These are phyloP conservation scores for Phycodurus eques DNA, from an alignment of 2,113 vertebrate genomes.

Conservation along the genomic window DNA sequence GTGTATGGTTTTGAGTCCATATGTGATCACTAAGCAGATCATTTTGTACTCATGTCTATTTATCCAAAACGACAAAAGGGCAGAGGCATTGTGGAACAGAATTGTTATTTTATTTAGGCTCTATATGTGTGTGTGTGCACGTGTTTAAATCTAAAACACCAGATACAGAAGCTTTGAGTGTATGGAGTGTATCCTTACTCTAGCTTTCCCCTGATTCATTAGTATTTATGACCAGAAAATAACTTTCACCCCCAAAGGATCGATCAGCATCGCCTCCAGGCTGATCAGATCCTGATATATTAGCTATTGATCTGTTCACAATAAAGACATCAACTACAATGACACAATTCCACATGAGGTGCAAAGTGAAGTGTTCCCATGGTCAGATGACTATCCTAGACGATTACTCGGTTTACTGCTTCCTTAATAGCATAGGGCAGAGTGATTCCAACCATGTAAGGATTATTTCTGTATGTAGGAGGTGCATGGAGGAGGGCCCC, in stretches of 20 bases:
- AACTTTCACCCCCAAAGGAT: conserved; percentile 41
- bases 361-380: conserved; percentile 44
- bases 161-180: not conserved
- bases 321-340: conserved; percentile 65
- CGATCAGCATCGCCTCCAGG: conserved; percentile 51
- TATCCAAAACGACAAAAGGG: conserved; percentile 8
- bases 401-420: conserved; percentile 27
- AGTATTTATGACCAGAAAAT: conserved; percentile 67
- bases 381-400: conserved; percentile 41
- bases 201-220: conserved; percentile 59
- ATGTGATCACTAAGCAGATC: conserved; percentile 22
- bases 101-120: not conserved
- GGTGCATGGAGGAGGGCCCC: conserved; percentile 30
- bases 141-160: not conserved
- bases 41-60: conserved; percentile 21
- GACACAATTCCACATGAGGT: conserved; percentile 40
- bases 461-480: conserved; percentile 21
- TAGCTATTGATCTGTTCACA: conserved; percentile 58
- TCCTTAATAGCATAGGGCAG: conserved; percentile 20
- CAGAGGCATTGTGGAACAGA: not conserved
- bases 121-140: not conserved
- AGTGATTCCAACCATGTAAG: conserved; percentile 40
- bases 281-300: conserved; percentile 56
- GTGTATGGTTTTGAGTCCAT: conserved; percentile 18
- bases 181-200: conserved; percentile 14